A percentile compares a stretch with the other conserved stretches of the same genome.
These are phyloP conservation scores for Hyles lineata DNA, from an alignment of 2,888 invertebrate species.

Conservation along the genomic window DNA sequence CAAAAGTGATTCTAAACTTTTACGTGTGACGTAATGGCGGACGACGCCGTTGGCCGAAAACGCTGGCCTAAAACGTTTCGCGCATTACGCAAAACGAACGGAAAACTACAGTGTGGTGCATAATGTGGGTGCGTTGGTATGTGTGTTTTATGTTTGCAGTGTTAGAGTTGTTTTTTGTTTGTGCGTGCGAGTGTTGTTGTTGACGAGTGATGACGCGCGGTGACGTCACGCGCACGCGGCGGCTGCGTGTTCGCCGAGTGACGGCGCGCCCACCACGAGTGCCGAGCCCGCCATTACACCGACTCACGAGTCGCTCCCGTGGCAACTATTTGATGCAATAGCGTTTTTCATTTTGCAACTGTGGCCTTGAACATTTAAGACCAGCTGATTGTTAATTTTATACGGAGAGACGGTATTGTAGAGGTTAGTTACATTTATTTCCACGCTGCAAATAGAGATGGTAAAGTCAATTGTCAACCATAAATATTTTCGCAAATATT, in stretches of 20 bases:
- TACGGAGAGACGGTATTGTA: constrained; percentile 14
- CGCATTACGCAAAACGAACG: constrained; percentile 61
- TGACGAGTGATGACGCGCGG: constrained; percentile 62
- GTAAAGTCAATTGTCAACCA: not conserved
- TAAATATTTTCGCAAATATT: no score
- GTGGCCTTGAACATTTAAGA: constrained; percentile 40
- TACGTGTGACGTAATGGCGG: constrained; percentile 40
- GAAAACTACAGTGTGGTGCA: constrained; percentile 42
- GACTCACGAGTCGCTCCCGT: constrained; percentile 38
- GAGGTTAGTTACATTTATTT: not conserved
- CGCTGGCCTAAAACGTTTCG: constrained; percentile 37
- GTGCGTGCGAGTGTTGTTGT: constrained; percentile 41
- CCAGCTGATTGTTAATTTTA: constrained; percentile 28
- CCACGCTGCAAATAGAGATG: not conserved
- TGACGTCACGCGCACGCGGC: constrained; percentile 73
- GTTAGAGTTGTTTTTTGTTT: constrained; percentile 38
- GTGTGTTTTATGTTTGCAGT: constrained; percentile 36
- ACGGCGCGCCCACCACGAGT: constrained; percentile 67
- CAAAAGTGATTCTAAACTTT: constrained; percentile 26
- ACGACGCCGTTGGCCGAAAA: constrained; percentile 40
- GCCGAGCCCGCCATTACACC: constrained; percentile 30
- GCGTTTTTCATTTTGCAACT: constrained; percentile 33
- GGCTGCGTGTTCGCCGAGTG: constrained; percentile 61
- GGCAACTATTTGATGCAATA: constrained; percentile 45
- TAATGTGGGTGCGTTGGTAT: constrained; percentile 18